Conservation (phyloP, 92 coral and sea anemone genomes). For the Bergia puertoricense region DNA sequence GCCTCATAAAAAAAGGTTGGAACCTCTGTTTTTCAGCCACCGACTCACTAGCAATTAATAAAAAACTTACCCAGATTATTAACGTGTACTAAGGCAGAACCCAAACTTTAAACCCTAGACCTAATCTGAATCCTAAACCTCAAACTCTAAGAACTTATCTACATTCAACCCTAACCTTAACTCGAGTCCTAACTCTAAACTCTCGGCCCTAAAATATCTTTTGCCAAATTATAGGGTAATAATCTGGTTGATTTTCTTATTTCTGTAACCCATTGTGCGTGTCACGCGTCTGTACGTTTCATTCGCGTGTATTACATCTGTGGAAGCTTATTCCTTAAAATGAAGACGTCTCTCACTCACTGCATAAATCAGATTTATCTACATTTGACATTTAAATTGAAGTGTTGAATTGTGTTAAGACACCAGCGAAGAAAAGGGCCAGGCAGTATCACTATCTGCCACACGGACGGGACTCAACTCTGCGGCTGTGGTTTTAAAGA, state of each 20-base stretch:
- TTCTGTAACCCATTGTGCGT: not conserved
- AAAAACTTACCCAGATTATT: too few species aligned
- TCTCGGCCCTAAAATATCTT: not conserved
- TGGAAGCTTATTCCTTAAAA: not conserved
- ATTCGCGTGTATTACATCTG: not conserved
- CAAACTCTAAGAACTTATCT: too few species aligned
- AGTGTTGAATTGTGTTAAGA: not conserved
- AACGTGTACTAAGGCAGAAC: too few species aligned
- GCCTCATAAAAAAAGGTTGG: too few species aligned
- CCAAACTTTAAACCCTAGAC: too few species aligned
- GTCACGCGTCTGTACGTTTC: not conserved
- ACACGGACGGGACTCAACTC: not conserved
- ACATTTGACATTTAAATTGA: not conserved
- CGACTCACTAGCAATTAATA: too few species aligned
- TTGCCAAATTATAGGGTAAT: too few species aligned
- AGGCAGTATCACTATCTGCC: not conserved
- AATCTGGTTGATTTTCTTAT: too few species aligned
- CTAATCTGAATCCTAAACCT: too few species aligned
- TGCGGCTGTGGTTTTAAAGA: not conserved
- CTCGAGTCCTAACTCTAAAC: too few species aligned
- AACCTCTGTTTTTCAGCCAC: too few species aligned
- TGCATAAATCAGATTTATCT: not conserved
- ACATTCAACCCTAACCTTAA: too few species aligned
- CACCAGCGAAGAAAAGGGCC: not conserved
- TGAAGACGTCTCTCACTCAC: not conserved